Evolutionary conservation across 2,113 vertebrate genomes (phyloP), one percentile per base, ranked within the genome.

Genomic region (Myiopsitta monachus): DNA sequence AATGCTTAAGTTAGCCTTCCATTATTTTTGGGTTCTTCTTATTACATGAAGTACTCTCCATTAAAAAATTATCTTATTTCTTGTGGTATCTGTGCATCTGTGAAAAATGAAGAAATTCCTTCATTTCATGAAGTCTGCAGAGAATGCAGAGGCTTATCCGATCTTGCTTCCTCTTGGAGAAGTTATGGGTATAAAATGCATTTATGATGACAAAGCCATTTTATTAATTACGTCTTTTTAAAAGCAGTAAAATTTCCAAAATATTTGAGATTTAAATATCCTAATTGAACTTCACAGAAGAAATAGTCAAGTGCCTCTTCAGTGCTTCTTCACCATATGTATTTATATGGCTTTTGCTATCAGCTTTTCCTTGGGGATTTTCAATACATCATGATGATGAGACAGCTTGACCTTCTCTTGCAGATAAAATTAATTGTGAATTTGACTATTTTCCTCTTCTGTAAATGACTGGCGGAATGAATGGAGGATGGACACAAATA

Each of bases 311-410:
- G 63, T 73, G 47, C 24, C 30, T 46, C 30, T 54, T 61, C 11
- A 18, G 33, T 23, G 12, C 73, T 51, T 10, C 3, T 51, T 78
- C 1, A 0, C 33, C 68, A 3, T 24, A 4, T 70, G 41, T 75
- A 2, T 81, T 57, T 47, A 21, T 23, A 4, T 39, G 44, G 57
- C 62, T 66, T 70, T 59, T 70, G 31, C n/a, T 47, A 30, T 19
- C 28, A 19, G 55, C 30, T 70, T 75, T 66, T 66, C 46, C 68
- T 55, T 10, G 15, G 70, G 21, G 23, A 6, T 46, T 82, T 78
- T 73, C 14, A 30, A 39, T 64, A 38, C 24, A 5, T 31, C 2
- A 0, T 57, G 33, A 59, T 38, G 11, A 11, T 0, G 5, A 39
- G 54, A 47, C 33, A 74, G 4, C 26, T 23, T 43, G n/a, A 24